A percentile compares a stretch with the other conserved stretches of the same genome.
Evolutionary conservation across 2,113 vertebrate genomes (phyloP).

Genomic region (Sinocyclocheilus anophthalmus): DNA sequence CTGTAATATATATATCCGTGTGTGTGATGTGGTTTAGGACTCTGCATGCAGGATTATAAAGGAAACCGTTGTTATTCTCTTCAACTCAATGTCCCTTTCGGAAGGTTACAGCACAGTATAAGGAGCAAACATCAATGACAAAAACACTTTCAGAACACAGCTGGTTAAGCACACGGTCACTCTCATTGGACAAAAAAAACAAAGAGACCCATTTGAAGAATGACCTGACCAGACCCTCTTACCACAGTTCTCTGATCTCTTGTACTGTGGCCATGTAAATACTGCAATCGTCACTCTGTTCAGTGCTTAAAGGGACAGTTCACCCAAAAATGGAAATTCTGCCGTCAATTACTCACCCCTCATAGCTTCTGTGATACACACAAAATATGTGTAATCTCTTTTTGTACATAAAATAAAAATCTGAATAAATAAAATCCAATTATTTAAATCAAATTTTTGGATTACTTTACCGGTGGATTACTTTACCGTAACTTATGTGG

Average conservation of each 20-base stretch:
- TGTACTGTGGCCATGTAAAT: not conserved
- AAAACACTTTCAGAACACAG: not conserved
- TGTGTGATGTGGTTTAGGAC: not conserved
- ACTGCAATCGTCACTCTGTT: not conserved
- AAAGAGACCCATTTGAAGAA: too few relatives aligned
- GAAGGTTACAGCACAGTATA: not conserved
- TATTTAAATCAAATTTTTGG: too few relatives aligned
- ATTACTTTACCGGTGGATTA: too few relatives aligned
- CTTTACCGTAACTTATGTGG: too few relatives aligned
- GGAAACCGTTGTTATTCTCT: not conserved
- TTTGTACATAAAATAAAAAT: too few relatives aligned
- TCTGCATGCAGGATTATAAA: not conserved
- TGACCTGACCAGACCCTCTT: not conserved
- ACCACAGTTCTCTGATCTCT: not conserved
- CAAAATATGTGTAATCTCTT: too few relatives aligned
- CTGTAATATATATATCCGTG: not conserved
- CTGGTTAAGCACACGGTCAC: not conserved
- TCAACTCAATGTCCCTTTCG: not conserved
- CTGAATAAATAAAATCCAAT: too few relatives aligned
- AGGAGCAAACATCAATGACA: not conserved
- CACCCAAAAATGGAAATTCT: not conserved
- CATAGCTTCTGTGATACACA: not conserved
- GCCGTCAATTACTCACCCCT: not conserved
- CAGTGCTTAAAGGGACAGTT: not conserved
- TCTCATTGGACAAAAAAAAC: not conserved